These are phyloP conservation scores for Myotis pilosus DNA, from an alignment of 2,797 vertebrate genomes.

Conservation along the genomic window DNA sequence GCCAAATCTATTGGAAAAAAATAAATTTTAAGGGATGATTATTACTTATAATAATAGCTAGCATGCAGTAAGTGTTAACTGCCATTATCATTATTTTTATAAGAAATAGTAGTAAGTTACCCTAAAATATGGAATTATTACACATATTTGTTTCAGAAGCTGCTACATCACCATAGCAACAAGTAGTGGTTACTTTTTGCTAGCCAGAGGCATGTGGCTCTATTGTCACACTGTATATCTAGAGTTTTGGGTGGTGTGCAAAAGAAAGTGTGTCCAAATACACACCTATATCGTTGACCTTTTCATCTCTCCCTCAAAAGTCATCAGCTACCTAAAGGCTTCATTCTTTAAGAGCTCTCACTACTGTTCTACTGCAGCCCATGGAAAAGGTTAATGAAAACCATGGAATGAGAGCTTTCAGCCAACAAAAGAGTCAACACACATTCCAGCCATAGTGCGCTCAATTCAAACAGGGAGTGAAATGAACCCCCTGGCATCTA, in stretches of 20 bases:
- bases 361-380: background rate
- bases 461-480: slow-evolving; percentile 52
- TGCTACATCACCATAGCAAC: background rate
- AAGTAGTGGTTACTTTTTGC: background rate
- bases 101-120: background rate
- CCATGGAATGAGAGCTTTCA: slow-evolving; percentile 30
- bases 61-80: background rate
- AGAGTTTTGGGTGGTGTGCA: background rate
- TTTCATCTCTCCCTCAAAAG: slow-evolving; percentile 1
- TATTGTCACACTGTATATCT: background rate
- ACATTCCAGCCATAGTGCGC: slow-evolving; percentile 36
- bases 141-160: background rate
- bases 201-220: background rate
- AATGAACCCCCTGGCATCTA: slow-evolving; percentile 55
- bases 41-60: background rate
- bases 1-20: background rate
- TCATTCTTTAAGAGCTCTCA: background rate
- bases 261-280: slow-evolving; percentile 23
- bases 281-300: background rate
- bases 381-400: slow-evolving; percentile 48
- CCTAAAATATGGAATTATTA: background rate
- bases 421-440: slow-evolving; percentile 32
- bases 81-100: background rate
- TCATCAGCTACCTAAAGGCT: slow-evolving; percentile 7
- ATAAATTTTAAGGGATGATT: background rate